A percentile compares a stretch with the other conserved stretches of the same genome.
These are phyloP conservation scores for Syrphus vitripennis DNA, from an alignment of 2,888 invertebrate genomes.

Conservation along the genomic window DNA sequence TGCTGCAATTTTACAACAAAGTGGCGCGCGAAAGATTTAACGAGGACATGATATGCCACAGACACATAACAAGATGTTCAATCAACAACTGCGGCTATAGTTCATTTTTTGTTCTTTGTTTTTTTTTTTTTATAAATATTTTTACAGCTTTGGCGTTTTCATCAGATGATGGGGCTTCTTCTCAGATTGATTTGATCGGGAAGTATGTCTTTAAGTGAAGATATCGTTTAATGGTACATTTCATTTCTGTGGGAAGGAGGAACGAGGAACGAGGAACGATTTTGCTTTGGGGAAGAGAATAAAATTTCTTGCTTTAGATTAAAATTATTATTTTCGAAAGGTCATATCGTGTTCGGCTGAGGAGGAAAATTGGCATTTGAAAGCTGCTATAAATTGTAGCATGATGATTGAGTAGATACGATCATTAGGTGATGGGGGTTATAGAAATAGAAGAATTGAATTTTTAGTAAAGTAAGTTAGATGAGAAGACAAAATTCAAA, in stretches of 20 bases:
- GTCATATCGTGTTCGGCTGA: conserved; percentile 33
- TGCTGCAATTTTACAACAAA: conserved; percentile 64
- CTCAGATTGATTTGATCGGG: conserved; percentile 19
- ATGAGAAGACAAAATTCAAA: not conserved
- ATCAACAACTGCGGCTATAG: conserved; percentile 7
- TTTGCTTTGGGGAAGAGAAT: not conserved
- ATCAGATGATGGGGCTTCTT: not conserved
- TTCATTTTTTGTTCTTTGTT: no score
- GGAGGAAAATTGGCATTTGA: conserved; percentile 40
- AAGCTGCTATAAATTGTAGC: not conserved
- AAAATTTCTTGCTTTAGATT: conserved; percentile 21
- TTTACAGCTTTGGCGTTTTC: not conserved
- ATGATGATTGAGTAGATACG: not conserved
- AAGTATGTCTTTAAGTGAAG: conserved; percentile 23
- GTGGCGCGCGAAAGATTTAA: conserved; percentile 58
- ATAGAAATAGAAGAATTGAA: not conserved
- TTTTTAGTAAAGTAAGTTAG: not conserved
- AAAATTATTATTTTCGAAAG: conserved; percentile 29
- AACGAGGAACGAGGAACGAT: not conserved
- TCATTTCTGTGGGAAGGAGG: not conserved
- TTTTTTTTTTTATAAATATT: not conserved
- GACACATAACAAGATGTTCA: conserved; percentile 41
- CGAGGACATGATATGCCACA: conserved; percentile 60
- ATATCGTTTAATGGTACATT: conserved; percentile 39
- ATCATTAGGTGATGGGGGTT: conserved; percentile 1